Percentiles rank a stretch among this genome's conserved stretches.
phyloP scores from a whole-genome alignment of 2,888 invertebrate genomes.

The Coenonympha arcania region DNA sequence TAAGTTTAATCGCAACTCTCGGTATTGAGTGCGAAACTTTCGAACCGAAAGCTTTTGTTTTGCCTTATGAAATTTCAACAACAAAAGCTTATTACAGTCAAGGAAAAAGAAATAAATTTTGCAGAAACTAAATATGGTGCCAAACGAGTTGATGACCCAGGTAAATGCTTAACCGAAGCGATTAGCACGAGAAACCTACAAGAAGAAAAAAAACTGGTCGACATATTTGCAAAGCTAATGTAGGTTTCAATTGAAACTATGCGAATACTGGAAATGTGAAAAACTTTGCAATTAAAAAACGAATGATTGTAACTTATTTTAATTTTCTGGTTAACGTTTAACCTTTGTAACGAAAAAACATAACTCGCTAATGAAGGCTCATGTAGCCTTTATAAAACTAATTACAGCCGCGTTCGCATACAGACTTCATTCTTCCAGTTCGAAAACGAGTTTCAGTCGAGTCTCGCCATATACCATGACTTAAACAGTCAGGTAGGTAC shows the following conservation, averaged over 20 bases:
- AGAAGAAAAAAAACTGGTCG: not conserved
- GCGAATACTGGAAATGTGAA: not conserved
- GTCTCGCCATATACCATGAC: slow-evolving; percentile 25
- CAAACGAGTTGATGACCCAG: not conserved
- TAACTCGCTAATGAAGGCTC: slow-evolving; percentile 17
- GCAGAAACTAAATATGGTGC: not conserved
- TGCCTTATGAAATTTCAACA: not conserved
- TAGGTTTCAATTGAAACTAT: not conserved
- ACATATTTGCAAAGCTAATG: not conserved
- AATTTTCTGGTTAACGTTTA: not conserved
- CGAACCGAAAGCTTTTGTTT: not conserved
- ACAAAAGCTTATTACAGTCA: not conserved
- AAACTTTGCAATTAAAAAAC: not conserved
- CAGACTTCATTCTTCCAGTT: slow-evolving; percentile 24
- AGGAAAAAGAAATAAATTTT: not conserved
- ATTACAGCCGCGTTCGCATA: slow-evolving; percentile 24
- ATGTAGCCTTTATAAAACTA: slow-evolving; percentile 20
- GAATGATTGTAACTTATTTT: not conserved
- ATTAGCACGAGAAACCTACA: not conserved
- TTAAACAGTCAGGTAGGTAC: slow-evolving; percentile 26
- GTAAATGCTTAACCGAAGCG: not conserved
- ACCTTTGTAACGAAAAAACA: slow-evolving; percentile 8
- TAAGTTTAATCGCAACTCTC: slow-evolving; percentile 12
- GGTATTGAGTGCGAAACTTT: slow-evolving; percentile 4
- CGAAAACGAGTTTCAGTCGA: slow-evolving; percentile 26